phyloP scores from a whole-genome alignment of 2,113 vertebrate species.

The Strix aluco region DNA sequence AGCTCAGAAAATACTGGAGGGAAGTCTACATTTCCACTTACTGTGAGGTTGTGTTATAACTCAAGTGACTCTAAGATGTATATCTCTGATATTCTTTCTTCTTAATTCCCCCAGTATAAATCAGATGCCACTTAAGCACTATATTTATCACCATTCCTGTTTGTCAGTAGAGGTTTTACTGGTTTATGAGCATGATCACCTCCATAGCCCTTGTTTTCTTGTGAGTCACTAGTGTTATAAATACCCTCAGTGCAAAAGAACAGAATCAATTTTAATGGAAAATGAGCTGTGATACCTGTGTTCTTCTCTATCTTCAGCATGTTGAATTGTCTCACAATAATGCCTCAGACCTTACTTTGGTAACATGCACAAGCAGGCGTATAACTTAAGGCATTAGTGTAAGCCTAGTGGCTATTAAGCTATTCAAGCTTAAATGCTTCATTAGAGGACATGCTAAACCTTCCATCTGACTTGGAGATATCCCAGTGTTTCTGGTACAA shows the following conservation, averaged over 20 bases:
- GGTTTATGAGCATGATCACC: background rate
- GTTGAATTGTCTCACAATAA: background rate
- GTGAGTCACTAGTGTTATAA: background rate
- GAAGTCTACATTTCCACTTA: background rate
- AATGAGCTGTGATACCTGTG: background rate
- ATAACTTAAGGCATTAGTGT: background rate
- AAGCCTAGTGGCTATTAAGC: background rate
- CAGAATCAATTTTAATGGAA: slow-evolving; percentile 28
- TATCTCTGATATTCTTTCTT: background rate
- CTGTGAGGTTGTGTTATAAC: background rate
- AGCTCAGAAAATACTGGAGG: background rate
- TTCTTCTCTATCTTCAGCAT: background rate
- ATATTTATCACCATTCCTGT: background rate
- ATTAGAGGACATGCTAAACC: background rate
- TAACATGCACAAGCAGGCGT: background rate
- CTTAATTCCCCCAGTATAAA: background rate
- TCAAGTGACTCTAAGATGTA: background rate
- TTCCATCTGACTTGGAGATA: background rate
- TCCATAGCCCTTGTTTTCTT: background rate
- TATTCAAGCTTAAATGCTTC: background rate
- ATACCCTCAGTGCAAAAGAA: background rate
- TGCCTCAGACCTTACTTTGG: background rate
- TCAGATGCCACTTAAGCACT: background rate
- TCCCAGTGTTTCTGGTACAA: background rate
- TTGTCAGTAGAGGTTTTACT: background rate